Evolutionary conservation across 2,113 vertebrate species (phyloP).

Genomic region (Mirza zaza): DNA sequence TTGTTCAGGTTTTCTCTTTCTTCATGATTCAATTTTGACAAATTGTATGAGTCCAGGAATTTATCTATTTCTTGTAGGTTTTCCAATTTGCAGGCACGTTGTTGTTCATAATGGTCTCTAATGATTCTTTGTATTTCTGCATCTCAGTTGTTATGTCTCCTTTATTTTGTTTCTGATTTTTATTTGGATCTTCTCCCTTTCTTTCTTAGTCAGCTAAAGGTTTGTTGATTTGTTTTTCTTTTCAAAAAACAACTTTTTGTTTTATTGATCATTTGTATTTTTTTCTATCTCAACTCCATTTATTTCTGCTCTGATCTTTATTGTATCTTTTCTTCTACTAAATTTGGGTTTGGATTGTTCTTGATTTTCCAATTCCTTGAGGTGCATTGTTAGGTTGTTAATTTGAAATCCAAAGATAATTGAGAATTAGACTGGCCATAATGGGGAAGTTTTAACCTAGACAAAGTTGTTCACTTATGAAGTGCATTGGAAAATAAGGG

Average conservation of each 20-base stretch:
- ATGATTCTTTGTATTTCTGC: neutral
- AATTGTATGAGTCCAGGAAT: neutral
- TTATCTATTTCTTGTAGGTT: neutral
- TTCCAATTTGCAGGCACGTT: neutral
- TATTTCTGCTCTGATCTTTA: neutral
- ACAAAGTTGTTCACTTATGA: neutral
- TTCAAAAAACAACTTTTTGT: neutral
- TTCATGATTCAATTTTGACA: neutral
- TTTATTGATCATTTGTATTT: neutral
- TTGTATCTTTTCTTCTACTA: neutral
- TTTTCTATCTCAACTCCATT: neutral
- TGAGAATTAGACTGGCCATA: neutral
- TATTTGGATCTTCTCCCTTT: neutral
- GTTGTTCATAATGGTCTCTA: neutral
- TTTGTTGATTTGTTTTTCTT: neutral
- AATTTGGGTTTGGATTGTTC: neutral
- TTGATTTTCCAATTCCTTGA: neutral
- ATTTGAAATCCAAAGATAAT: neutral
- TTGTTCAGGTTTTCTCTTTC: neutral
- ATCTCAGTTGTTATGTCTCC: neutral
- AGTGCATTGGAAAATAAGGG: neutral
- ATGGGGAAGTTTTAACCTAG: neutral
- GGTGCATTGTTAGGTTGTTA: neutral
- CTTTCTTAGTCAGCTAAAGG: neutral
- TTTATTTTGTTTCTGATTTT: neutral